Base-by-base conservation (phyloP, 2,113 vertebrate genomes). In the Micromys minutus region DNA sequence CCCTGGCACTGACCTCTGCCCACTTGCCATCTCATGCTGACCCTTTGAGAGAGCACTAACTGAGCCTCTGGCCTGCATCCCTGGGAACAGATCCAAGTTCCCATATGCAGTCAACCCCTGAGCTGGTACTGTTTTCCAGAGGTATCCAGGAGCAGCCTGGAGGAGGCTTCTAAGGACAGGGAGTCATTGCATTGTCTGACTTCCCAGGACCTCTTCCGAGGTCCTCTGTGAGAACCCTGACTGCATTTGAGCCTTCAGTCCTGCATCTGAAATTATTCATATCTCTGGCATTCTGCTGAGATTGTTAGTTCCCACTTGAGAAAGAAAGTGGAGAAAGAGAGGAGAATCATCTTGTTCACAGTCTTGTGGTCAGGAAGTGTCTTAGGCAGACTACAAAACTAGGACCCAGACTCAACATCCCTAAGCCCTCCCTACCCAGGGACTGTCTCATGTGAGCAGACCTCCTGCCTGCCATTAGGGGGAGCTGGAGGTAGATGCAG, bases 211-310 rank as follows among this genome's bases (percentile, higher is more conserved):
- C 22, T 5, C 9, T 63, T 50, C 84, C 47, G 34, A 0, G 31
- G 36, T 16, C 67, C 81, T 83, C n/a, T 24, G 59, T 13, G 31
- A 16, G 0, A 24, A 61, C 26, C 42, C 81, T 59, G 72, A 34
- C 34, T 92, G 9, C 12, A 5, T 26, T 45, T 36, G 0, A 1
- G 26, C 34, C 8, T 29, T 67, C 65, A 26, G 31, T 84, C 16
- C 29, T 65, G 47, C 42, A 15, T 12, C n/a, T 39, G 75, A 19
- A 12, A 34, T 5, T 15, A 34, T 6, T 8, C 4, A 45, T n/a
- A n/a, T 45, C 84, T 29, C 45, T 0, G 3, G 24, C n/a, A 7
- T 6, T 11, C 4, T 6, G 17, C 0, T 50, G 31, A 26, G 7
- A n/a, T n/a, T 50, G 0, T 36, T 63, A 12, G 59, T 71, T 47